phyloP scores from a whole-genome alignment of 2,797 vertebrate species.

The Phoebastria nigripes region DNA sequence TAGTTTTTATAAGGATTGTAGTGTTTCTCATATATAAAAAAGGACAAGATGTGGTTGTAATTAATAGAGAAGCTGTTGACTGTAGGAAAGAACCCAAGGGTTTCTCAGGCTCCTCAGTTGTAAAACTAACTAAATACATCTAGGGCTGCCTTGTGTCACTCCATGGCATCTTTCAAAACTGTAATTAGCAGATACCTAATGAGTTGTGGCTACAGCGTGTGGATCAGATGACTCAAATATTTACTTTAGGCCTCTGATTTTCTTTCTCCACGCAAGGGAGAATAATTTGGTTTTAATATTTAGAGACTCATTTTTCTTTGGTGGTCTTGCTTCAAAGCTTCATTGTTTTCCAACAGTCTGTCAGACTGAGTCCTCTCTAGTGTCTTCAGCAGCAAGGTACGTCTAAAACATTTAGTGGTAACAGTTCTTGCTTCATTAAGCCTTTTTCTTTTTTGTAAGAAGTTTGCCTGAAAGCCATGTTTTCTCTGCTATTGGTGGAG shows the following conservation, averaged over 20 bases:
- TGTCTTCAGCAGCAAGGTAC: background rate
- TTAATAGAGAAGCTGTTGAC: slow-evolving; percentile 39
- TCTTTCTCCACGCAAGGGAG: background rate
- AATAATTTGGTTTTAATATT: background rate
- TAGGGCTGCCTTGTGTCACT: slow-evolving; percentile 8
- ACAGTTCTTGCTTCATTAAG: background rate
- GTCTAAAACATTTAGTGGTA: background rate
- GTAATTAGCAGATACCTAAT: slow-evolving; percentile 39
- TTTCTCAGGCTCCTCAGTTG: background rate
- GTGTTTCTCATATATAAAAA: slow-evolving; percentile 23
- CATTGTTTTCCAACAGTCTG: background rate
- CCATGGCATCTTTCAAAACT: slow-evolving; percentile 26
- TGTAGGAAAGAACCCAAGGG: slow-evolving; percentile 18
- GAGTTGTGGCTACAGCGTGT: background rate
- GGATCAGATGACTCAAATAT: slow-evolving; percentile 27
- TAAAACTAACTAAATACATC: slow-evolving; percentile 29
- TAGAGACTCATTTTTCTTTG: background rate
- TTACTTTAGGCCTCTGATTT: slow-evolving; percentile 3
- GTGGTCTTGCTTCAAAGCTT: background rate
- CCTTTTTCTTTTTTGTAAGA: background rate
- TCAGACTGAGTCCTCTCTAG: background rate
- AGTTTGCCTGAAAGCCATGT: background rate
- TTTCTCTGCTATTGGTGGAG: background rate
- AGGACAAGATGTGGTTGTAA: slow-evolving; percentile 31
- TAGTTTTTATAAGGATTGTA: slow-evolving; percentile 1